A percentile compares a stretch with the other conserved stretches of the same genome.
phyloP scores from a whole-genome alignment of 2,113 vertebrate species.

The Tamias sibiricus region DNA sequence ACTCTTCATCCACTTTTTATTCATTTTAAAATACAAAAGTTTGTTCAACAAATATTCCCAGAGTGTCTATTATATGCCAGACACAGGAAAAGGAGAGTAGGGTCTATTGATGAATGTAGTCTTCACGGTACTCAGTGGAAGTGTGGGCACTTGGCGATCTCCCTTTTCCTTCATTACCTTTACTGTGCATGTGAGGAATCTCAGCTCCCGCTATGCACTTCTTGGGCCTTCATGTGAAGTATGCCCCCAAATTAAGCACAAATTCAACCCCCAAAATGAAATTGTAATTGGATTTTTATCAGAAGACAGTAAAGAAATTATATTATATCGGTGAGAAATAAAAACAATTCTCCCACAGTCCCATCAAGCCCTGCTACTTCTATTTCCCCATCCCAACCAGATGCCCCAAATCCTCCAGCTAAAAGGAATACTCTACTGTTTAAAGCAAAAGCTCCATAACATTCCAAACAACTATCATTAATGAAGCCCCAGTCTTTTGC shows the following conservation, averaged over 20 bases:
- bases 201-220: neutral
- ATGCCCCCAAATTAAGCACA: neutral
- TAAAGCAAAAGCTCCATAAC: neutral
- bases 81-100: neutral
- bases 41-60: neutral
- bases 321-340: neutral
- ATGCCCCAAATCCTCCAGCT: neutral
- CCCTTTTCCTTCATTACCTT: neutral
- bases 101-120: neutral
- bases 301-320: neutral
- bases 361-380: neutral
- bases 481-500: neutral
- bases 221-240: neutral
- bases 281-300: neutral
- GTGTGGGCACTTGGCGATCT: neutral
- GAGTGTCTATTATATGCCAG: neutral
- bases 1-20: neutral
- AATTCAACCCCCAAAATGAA: neutral
- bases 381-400: neutral
- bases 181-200: neutral
- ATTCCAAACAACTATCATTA: neutral
- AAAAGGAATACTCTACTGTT: neutral
- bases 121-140: neutral
- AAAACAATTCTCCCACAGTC: neutral
- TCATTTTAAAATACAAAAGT: neutral